Percentiles rank a stretch among this genome's conserved stretches.
These are phyloP conservation scores for Notamacropus eugenii DNA, from an alignment of 2,797 vertebrate genomes.

Conservation along the genomic window DNA sequence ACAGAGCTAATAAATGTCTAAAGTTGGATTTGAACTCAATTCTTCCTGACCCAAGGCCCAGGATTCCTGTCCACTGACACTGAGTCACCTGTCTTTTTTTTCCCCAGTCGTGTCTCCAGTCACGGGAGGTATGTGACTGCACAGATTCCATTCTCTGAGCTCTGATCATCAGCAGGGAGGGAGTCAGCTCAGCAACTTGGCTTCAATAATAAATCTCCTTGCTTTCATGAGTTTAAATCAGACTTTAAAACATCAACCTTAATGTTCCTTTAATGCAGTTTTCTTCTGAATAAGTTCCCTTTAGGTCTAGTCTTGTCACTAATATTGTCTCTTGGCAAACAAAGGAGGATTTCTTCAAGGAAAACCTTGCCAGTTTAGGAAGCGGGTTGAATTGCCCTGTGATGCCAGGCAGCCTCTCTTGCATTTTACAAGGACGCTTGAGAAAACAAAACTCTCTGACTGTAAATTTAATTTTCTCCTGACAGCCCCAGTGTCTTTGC, in stretches of 20 bases:
- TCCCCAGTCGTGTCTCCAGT: slow-evolving; percentile 20
- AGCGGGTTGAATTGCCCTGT: slow-evolving; percentile 74
- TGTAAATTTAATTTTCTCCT: slow-evolving; percentile 79
- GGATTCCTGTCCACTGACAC: neutral
- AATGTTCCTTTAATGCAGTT: slow-evolving; percentile 82
- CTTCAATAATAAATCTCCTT: slow-evolving; percentile 76
- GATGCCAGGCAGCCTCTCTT: slow-evolving; percentile 77
- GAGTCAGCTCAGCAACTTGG: slow-evolving; percentile 64
- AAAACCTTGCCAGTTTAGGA: slow-evolving; percentile 79
- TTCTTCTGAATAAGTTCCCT: slow-evolving; percentile 82
- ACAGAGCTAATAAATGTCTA: neutral
- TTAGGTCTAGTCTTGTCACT: slow-evolving; percentile 78
- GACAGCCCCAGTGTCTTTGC: slow-evolving; percentile 67
- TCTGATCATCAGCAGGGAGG: slow-evolving; percentile 55
- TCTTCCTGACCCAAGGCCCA: neutral
- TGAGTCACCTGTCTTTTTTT: slow-evolving; percentile 23
- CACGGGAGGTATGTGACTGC: slow-evolving; percentile 50
- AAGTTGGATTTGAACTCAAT: neutral
- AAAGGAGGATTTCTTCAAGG: slow-evolving; percentile 74
- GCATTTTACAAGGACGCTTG: slow-evolving; percentile 83
- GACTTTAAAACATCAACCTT: slow-evolving; percentile 76
- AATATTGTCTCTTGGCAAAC: slow-evolving; percentile 78
- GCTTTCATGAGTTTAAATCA: slow-evolving; percentile 78
- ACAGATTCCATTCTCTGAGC: slow-evolving; percentile 49
- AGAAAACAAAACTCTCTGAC: slow-evolving; percentile 79